These are phyloP conservation scores for Tetrax tetrax DNA, from an alignment of 2,113 vertebrate genomes.

Conservation along the genomic window DNA sequence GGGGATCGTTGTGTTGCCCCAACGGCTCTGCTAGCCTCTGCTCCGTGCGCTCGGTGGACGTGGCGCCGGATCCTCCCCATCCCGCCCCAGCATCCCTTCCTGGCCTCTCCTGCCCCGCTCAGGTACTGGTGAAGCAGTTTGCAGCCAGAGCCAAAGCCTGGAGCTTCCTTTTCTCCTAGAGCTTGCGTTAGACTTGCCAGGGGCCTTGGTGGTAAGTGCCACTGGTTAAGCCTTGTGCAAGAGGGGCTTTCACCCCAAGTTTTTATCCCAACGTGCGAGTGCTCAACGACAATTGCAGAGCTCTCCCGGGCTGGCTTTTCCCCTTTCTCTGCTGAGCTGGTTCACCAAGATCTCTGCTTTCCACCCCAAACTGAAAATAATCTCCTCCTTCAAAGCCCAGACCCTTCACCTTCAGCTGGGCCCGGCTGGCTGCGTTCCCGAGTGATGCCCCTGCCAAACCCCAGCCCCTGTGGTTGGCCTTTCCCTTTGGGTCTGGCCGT, in stretches of 20 bases:
- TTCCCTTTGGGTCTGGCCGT: not conserved
- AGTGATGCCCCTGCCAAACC: not conserved
- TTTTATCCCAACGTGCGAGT: not conserved
- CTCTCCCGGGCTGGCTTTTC: not conserved
- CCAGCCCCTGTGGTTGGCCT: not conserved
- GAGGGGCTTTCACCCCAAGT: not conserved
- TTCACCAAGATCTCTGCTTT: not conserved
- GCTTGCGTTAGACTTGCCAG: not conserved
- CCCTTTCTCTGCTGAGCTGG: not conserved
- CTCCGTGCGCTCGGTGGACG: rapidly evolving
- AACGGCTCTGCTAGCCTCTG: not conserved
- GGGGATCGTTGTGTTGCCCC: not conserved
- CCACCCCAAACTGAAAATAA: not conserved
- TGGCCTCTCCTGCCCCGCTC: not conserved
- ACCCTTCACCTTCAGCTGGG: rapidly evolving
- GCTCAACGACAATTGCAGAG: not conserved
- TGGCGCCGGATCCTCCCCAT: not conserved
- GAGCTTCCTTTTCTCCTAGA: not conserved
- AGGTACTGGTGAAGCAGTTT: not conserved
- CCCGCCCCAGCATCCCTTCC: not conserved
- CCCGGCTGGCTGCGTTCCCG: rapidly evolving
- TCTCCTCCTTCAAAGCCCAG: not conserved
- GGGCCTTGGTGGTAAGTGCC: not conserved
- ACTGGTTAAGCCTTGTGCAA: not conserved
- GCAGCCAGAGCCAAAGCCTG: not conserved